A percentile compares a stretch with the other conserved stretches of the same genome.
These are phyloP conservation scores for Dryoscopus gambensis DNA, from an alignment of 2,113 vertebrate genomes.

Conservation along the genomic window DNA sequence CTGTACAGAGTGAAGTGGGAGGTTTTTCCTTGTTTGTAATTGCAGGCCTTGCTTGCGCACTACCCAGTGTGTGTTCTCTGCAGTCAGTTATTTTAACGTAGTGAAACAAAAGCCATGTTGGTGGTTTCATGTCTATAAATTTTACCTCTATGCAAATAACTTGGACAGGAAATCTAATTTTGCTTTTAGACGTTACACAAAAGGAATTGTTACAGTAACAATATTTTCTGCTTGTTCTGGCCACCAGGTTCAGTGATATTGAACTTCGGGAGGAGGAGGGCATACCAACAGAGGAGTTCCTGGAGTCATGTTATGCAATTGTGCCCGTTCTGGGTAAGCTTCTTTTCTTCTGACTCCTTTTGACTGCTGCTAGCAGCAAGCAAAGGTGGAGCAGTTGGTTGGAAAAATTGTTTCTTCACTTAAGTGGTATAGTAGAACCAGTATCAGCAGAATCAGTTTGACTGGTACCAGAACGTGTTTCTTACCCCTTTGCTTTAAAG, in stretches of 20 bases:
- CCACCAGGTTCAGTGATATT: constrained; percentile 93
- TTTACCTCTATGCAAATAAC: not conserved
- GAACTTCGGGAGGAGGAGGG: constrained; percentile 89
- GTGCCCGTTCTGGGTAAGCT: constrained; percentile 93
- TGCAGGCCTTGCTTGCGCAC: not conserved
- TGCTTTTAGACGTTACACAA: not conserved
- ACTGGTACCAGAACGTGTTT: not conserved
- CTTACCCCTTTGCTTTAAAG: not conserved
- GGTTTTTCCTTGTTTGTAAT: not conserved
- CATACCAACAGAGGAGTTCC: constrained; percentile 93
- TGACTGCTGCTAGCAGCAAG: not conserved
- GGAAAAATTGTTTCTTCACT: not conserved
- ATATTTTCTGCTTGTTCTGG: not conserved
- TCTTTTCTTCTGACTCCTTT: not conserved
- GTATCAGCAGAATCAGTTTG: not conserved
- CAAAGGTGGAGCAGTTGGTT: not conserved
- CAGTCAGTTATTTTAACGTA: not conserved
- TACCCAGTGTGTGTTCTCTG: not conserved
- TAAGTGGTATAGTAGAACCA: not conserved
- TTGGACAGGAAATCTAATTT: not conserved
- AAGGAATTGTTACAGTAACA: not conserved
- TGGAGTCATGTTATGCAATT: constrained; percentile 97
- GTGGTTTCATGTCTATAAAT: not conserved
- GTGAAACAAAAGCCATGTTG: not conserved
- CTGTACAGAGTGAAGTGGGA: not conserved